Percentiles rank a stretch among this genome's conserved stretches.
Conservation (phyloP, 2,113 vertebrate genomes). For the Recurvirostra avosetta region DNA sequence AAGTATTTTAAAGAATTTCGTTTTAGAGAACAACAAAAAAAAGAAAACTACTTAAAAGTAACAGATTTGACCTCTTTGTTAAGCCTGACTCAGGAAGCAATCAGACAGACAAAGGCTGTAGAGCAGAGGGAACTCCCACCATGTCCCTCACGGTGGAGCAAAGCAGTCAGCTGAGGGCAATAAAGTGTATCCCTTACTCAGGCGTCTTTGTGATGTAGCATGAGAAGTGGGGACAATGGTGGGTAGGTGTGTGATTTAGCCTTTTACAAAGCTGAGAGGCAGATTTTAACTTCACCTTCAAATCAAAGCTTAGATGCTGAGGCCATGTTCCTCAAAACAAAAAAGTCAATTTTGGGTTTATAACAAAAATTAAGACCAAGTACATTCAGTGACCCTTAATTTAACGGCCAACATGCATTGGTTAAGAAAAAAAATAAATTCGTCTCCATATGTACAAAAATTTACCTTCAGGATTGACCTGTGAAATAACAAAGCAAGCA, state of each 20-base stretch:
- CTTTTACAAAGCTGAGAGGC: not conserved
- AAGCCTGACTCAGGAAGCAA: not conserved
- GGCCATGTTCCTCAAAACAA: not conserved
- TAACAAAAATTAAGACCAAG: not conserved
- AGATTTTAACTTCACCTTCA: not conserved
- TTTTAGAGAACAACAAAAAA: not conserved
- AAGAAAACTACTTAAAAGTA: not conserved
- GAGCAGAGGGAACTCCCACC: not conserved
- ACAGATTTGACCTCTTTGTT: not conserved
- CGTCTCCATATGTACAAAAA: not conserved
- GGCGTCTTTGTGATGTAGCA: not conserved
- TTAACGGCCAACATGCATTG: not conserved
- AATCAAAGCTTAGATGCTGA: not conserved
- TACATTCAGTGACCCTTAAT: not conserved
- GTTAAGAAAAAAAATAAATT: not conserved
- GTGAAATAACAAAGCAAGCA: constrained; percentile 75
- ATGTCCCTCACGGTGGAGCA: accelerated
- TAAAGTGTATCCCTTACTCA: accelerated
- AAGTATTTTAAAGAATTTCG: not conserved
- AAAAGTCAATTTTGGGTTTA: not conserved
- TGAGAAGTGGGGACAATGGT: not conserved
- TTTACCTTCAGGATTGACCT: constrained; percentile 72
- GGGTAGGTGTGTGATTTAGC: not conserved
- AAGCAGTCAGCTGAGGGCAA: not conserved
- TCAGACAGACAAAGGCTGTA: not conserved